Evolutionary conservation across 2,113 vertebrate species (phyloP).

Genomic region (Ursus arctos): DNA sequence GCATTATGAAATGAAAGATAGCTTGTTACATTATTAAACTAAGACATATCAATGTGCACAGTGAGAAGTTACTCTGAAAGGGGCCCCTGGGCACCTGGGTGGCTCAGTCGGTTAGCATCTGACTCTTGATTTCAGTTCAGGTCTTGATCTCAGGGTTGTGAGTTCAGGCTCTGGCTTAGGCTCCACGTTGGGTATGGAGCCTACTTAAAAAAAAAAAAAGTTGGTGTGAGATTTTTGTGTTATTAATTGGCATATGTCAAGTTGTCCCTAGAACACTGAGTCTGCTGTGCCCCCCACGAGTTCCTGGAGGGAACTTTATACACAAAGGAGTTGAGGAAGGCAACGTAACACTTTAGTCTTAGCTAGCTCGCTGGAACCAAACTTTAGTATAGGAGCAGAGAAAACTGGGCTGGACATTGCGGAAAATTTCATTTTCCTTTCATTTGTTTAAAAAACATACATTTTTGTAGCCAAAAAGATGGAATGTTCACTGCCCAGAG

Average conservation of each 20-base stretch:
- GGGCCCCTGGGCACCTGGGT: no score
- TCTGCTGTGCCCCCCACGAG: neutral
- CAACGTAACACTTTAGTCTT: no score
- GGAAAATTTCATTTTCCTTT: neutral
- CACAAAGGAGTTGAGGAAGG: no score
- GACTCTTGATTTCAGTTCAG: neutral
- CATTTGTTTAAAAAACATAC: neutral
- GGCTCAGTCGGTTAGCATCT: neutral
- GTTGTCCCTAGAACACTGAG: no score
- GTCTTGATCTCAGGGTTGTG: neutral
- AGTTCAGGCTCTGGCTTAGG: neutral
- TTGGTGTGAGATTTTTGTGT: neutral
- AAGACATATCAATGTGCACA: no score
- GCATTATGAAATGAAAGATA: neutral
- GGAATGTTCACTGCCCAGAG: no score
- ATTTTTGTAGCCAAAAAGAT: no score
- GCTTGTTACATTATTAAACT: no score
- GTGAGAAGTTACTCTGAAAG: neutral
- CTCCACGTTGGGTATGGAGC: neutral
- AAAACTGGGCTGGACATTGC: no score
- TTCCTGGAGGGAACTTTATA: neutral
- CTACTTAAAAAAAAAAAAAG: neutral
- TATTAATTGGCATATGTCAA: neutral
- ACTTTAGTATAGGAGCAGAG: neutral
- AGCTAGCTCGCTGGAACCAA: fast-evolving